phyloP scores from a whole-genome alignment of 2,113 vertebrate species.

The Murina feae region DNA sequence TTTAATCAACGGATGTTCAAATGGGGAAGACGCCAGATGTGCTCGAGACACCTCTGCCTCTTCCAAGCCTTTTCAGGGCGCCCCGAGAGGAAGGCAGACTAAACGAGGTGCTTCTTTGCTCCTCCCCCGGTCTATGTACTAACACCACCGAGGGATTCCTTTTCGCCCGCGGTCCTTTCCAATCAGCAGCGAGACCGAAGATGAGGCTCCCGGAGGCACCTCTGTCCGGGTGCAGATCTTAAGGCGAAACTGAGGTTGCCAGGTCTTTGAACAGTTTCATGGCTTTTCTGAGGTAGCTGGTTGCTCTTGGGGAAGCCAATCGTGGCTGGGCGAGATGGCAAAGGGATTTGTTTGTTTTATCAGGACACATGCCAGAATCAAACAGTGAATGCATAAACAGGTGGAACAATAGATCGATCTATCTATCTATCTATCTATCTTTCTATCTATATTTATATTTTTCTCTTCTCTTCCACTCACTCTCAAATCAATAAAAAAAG shows the following conservation, averaged over 20 bases:
- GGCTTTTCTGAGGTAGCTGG: background rate
- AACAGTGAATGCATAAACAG: too few species aligned
- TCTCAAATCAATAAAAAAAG: background rate
- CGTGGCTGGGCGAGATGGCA: background rate
- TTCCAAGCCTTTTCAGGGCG: background rate
- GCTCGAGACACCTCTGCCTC: background rate
- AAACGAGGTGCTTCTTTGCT: background rate
- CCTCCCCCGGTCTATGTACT: background rate
- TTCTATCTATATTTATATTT: too few species aligned
- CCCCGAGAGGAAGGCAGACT: background rate
- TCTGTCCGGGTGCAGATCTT: background rate
- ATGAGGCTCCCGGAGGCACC: background rate
- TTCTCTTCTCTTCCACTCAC: too few species aligned
- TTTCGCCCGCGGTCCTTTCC: background rate
- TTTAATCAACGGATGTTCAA: background rate
- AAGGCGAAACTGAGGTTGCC: background rate
- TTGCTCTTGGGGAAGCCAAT: background rate
- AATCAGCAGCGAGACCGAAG: background rate
- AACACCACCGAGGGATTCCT: background rate
- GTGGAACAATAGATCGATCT: too few species aligned
- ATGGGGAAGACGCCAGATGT: background rate
- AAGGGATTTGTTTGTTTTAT: background rate
- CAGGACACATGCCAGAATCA: too few species aligned
- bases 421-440: too few species aligned
- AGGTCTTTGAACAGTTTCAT: background rate